Conservation (phyloP, 2,888 invertebrate genomes). For the Shargacucullia verbasci region DNA sequence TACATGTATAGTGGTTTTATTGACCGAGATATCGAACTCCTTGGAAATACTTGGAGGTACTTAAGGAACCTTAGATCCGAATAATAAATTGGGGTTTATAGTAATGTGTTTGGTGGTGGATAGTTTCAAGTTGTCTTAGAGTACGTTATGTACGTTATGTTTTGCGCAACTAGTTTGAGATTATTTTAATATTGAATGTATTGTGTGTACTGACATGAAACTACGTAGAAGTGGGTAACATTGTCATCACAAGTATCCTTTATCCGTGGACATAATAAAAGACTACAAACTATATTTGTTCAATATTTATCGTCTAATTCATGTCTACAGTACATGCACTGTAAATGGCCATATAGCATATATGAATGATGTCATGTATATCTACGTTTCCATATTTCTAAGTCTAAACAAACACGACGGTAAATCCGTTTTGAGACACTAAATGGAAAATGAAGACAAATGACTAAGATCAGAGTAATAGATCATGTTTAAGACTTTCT, state of each 20-base stretch:
- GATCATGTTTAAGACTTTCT: constrained; percentile 17
- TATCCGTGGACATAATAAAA: constrained; percentile 16
- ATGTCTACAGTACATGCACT: constrained; percentile 11
- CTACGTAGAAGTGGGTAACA: constrained; percentile 2
- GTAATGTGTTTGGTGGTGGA: too few relatives aligned
- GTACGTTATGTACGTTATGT: too few relatives aligned
- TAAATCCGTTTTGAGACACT: constrained; percentile 30
- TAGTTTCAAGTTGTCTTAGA: too few relatives aligned
- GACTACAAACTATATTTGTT: constrained; percentile 39
- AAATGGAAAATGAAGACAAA: constrained; percentile 36
- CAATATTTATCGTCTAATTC: constrained; percentile 30
- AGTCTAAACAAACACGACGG: constrained; percentile 28
- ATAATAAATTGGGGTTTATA: constrained; percentile 7
- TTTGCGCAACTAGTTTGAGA: too few relatives aligned
- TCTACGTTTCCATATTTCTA: constrained; percentile 35
- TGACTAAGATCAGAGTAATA: constrained; percentile 20
- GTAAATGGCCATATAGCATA: constrained; percentile 21
- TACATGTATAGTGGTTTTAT: constrained; percentile 25
- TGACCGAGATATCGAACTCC: constrained; percentile 2
- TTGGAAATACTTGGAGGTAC: constrained; percentile 11
- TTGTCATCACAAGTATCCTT: constrained; percentile 13
- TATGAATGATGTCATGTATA: constrained; percentile 24
- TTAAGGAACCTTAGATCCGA: constrained; percentile 1
- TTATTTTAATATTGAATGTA: too few relatives aligned
- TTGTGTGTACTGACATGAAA: constrained; percentile 1